A percentile compares a stretch with the other conserved stretches of the same genome.
Conservation (phyloP, 2,888 invertebrate genomes). For the Drosophila gaucha region DNA sequence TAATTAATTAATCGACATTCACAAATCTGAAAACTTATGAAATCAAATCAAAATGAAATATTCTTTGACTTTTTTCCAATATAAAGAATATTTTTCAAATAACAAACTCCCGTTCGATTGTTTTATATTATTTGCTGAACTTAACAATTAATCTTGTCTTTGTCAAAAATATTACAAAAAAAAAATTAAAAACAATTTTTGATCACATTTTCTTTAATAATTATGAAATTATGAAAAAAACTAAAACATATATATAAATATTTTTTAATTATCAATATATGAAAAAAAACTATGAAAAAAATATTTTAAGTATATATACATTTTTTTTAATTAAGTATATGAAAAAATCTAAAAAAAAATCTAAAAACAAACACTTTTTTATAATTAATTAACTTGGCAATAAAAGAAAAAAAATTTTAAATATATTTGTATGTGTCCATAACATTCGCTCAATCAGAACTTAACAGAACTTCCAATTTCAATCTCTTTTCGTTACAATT, state of each 20-base stretch:
- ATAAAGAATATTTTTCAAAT: background rate
- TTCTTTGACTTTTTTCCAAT: background rate
- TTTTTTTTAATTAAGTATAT: too few relatives aligned
- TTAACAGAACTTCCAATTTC: background rate
- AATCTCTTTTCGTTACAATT: background rate
- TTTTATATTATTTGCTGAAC: background rate
- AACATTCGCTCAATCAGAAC: background rate
- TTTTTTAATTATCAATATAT: too few relatives aligned
- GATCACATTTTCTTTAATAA: background rate
- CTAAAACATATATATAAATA: too few relatives aligned
- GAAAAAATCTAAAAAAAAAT: too few relatives aligned
- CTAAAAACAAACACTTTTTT: too few relatives aligned
- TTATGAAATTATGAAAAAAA: too few relatives aligned
- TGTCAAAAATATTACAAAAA: background rate
- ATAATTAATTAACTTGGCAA: too few relatives aligned
- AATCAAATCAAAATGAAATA: background rate
- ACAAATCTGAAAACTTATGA: background rate
- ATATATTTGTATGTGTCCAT: background rate
- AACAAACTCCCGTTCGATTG: background rate
- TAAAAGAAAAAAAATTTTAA: too few relatives aligned
- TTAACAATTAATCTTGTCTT: background rate
- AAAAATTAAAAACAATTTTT: too few relatives aligned
- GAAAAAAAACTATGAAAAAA: too few relatives aligned
- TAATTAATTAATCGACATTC: constrained; percentile 15
- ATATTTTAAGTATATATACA: too few relatives aligned